Evolutionary conservation across 2,113 vertebrate species (phyloP), one percentile per base, ranked within the genome.

Genomic region (Triplophysa dalaica): DNA sequence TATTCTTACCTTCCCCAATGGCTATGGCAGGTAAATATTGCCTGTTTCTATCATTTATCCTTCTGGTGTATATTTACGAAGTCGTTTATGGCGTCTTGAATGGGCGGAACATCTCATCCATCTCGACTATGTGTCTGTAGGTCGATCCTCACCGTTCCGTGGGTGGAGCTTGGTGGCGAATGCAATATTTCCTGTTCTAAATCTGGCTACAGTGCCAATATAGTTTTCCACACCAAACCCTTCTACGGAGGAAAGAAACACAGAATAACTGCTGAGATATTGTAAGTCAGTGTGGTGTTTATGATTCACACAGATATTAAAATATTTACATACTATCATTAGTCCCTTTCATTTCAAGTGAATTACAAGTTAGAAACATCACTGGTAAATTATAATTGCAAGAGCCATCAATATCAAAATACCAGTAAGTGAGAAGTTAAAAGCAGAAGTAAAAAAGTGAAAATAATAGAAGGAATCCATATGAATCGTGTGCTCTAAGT

Each of bases 201-300:
- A 90, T 94, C 98, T 0, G 97, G 98, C 85, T 99, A 98, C 88
- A 98, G 93, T 0, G 95, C 98, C 66, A 98, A 88, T 88, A 97
- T 99, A 0, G 86, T 95, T 86, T 99, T 99, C 91, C 97, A 99
- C 91, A 99, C 98, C 33, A 99, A 99, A 89, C 98, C 98, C 7
- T 99, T 99, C 90, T 99, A 99, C 1, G 98, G 98, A 29, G 98
- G 98, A 83, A 98, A 97, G 92, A 99, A 99, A 91, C 98, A 99
- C 94, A 93, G 97, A 88, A 86, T 99, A 89, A 99, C 96, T 1
- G 98, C 97, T n/a, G 98, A 99, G 65, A 97, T 99, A 79, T 98
- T 97, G 98, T 99, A 94, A 93, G 96, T 85, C 45, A 11, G 43
- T n/a, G 14, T n/a, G 9, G 11, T 58, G 17, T 29, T 29, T 60